Evolutionary conservation across 2,888 invertebrate species (phyloP), one percentile per base, ranked within the genome.

Genomic region (Boloria euphrosyne): DNA sequence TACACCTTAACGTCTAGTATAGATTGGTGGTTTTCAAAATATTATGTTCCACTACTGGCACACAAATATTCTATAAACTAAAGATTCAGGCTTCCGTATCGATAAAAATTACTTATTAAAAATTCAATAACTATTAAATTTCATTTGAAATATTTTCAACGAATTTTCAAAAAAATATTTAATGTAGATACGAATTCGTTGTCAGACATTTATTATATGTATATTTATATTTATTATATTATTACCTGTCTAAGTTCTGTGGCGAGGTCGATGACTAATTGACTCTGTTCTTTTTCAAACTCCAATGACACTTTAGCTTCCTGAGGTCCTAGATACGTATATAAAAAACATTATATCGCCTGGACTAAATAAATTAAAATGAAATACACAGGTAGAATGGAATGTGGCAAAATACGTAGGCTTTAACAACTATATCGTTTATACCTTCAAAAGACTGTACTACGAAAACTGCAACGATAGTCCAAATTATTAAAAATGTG

Each of bases 381-480:
- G 2, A 10, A 38, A 10, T 38, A 38, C 10, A 38, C 31, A 38
- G 2, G 7, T 38, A 38, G 10, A 38, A 10, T 10, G 10, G 7
- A 10, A 38, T 38, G 10, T 10, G 31, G 10, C 10, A 31, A 7
- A 38, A 38, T 38, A 31, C 7, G 7, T 38, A 7, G 10, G 31
- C 7, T 44, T 22, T 18, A 44, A 10, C n/a, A 5, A 46, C 2
- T 16, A 0, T 13, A 49, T 22, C 22, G 0, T 38, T 3, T 17
- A 10, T 86, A 94, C 94, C 94, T 93, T 96, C 95, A 68, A 94
- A 94, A 18, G 91, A 88, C 70, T 94, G 93, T 80, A 96, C 95
- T 0, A 94, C 88, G 17, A 93, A 93, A 0, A 95, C 93, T 75
- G 95, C 95, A 13, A 94, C 76, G 14, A 94, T 74, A 0, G 95